Conservation (phyloP, 1,140 invertebrate species). For the Trigoniulus corallinus region DNA sequence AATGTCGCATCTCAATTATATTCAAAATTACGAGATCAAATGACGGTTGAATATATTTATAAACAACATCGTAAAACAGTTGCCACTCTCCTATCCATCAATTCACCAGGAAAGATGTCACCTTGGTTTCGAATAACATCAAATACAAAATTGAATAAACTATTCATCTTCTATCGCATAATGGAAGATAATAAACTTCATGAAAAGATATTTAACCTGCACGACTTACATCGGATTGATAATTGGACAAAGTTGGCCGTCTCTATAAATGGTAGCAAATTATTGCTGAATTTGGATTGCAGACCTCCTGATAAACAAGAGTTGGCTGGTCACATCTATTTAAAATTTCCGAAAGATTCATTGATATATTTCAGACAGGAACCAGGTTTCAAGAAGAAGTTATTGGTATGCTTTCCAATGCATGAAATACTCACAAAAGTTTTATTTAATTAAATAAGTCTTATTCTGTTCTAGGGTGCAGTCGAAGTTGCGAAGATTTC, state of each 20-base stretch:
- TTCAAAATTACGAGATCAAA: constrained; percentile 2
- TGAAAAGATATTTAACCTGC: constrained; percentile 12
- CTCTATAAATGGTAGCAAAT: constrained; percentile 8
- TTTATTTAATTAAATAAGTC: too few species aligned
- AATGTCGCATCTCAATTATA: constrained; percentile 21
- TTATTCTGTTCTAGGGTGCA: too few species aligned
- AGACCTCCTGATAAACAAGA: constrained; percentile 6
- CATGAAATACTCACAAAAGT: too few species aligned
- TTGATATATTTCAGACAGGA: constrained; percentile 30
- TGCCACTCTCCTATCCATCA: constrained; percentile 27
- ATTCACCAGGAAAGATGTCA: constrained; percentile 28
- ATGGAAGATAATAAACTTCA: constrained; percentile 13
- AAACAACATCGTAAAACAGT: constrained; percentile 28
- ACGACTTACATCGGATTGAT: constrained; percentile 5
- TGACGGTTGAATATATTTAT: constrained; percentile 20
- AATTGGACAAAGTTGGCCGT: constrained; percentile 13
- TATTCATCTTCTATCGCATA: constrained; percentile 14
- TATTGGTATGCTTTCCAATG: constrained; percentile 29
- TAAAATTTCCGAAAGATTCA: constrained; percentile 24
- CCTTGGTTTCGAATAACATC: constrained; percentile 26
- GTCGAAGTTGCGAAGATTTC: too few species aligned
- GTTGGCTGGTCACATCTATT: constrained; percentile 10
- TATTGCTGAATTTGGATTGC: constrained; percentile 11
- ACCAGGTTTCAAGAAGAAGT: constrained; percentile 30
- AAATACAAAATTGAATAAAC: constrained; percentile 11